phyloP scores from a whole-genome alignment of 2,113 vertebrate genomes.

The Tetraodon nigroviridis region DNA sequence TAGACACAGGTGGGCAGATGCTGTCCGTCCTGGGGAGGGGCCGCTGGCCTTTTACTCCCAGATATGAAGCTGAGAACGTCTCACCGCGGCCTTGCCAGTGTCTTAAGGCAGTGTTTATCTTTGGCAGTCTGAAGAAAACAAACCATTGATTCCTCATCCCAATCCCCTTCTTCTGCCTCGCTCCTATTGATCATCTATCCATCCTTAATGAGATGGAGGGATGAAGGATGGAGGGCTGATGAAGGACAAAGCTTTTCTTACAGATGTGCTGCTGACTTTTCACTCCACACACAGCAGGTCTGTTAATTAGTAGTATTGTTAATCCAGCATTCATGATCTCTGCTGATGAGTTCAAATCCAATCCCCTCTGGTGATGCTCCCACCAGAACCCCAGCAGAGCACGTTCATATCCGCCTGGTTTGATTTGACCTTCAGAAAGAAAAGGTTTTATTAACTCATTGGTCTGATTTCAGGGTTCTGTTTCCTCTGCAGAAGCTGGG shows the following conservation, averaged over 20 bases:
- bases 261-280: constrained; percentile 2
- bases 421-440: neutral
- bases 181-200: constrained; percentile 69
- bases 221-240: constrained; percentile 50
- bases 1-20: constrained; percentile 31
- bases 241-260: constrained; percentile 63
- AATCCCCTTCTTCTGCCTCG: constrained; percentile 65
- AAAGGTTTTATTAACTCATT: neutral
- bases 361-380: neutral
- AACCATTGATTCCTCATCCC: constrained; percentile 75
- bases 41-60: constrained; percentile 37
- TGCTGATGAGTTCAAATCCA: neutral
- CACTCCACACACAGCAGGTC: neutral
- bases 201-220: constrained; percentile 62
- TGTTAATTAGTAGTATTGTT: too few species aligned
- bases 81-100: constrained; percentile 42
- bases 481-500: too few species aligned
- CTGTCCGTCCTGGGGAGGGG: constrained; percentile 18
- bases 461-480: neutral
- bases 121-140: constrained; percentile 63
- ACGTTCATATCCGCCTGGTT: neutral
- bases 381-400: neutral
- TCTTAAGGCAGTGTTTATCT: constrained; percentile 71
- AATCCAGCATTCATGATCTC: neutral
- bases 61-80: constrained; percentile 35